Evolutionary conservation across 1,140 invertebrate species (phyloP), one percentile per base, ranked within the genome.

Genomic region (Babylonia areolata): DNA sequence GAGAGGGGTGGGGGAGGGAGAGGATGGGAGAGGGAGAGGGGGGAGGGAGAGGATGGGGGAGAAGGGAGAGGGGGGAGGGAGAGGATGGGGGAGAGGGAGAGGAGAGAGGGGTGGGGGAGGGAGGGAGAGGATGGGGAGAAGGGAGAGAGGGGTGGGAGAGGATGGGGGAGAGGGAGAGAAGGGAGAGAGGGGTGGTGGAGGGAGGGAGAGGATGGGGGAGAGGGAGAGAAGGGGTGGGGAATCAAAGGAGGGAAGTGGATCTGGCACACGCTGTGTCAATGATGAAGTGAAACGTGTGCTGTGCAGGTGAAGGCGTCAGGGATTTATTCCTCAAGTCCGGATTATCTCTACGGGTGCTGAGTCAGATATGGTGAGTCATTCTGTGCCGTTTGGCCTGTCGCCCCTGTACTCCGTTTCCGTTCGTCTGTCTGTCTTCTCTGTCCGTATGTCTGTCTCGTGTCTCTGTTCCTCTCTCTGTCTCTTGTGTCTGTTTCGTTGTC

Each of bases 321-420:
- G 90, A 91, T 71, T 85, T 91, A 46, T 90, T 91, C 69, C 85
- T 91, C 5, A 89, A 90, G 82, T 91, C 90, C 17, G 79, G 83
- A 83, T 89, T 90, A 85, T 87, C 89, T 42, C 79, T 91, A 37
- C 83, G 84, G 42, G 87, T 88, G 5, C 85, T 90, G 17, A 91
- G 89, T 75, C 88, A 89, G 78, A 90, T 90, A 80, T 90, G 89
- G 90, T 91, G 85, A 88, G 86, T 89, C 17, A 64, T 31, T 11
- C 39, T 28, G 12, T 40, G 23, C 64, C 15, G n/a, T n/a, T n/a
- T n/a, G n/a, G n/a, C n/a, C n/a, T n/a, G n/a, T n/a, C n/a, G n/a
- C n/a, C n/a, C n/a, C n/a, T n/a, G n/a, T n/a, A n/a, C n/a, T n/a
- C n/a, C n/a, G n/a, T n/a, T n/a, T n/a, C n/a, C n/a, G 46, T 17